Evolutionary conservation across 2,797 vertebrate species (phyloP).

Genomic region (Phoeniculus purpureus): DNA sequence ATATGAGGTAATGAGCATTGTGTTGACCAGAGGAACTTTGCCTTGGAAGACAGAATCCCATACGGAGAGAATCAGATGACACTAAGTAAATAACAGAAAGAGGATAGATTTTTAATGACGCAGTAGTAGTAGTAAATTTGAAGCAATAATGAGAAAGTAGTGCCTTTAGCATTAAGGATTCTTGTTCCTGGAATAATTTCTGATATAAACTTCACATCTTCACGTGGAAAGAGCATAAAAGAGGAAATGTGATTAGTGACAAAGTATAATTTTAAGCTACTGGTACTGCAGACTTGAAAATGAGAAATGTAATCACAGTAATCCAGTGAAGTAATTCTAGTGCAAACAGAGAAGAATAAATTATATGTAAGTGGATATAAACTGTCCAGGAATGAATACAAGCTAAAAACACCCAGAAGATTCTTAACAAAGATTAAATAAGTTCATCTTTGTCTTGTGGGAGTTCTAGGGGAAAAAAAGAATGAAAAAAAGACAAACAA

Average conservation of each 20-base stretch:
- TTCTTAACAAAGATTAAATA: background rate
- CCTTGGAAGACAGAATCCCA: background rate
- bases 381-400: background rate
- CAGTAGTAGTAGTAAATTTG: background rate
- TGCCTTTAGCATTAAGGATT: background rate
- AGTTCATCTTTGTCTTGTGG: background rate
- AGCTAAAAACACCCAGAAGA: background rate
- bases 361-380: background rate
- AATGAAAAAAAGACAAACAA: background rate
- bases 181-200: background rate
- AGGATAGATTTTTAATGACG: background rate
- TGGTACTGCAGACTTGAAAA: background rate
- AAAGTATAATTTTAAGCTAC: background rate
- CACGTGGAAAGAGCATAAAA: background rate
- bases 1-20: background rate
- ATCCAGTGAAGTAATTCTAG: background rate
- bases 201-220: background rate
- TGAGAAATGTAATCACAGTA: background rate
- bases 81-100: background rate
- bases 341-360: background rate
- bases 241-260: background rate
- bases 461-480: background rate
- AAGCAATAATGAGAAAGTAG: background rate
- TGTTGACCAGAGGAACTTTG: background rate
- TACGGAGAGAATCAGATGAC: background rate